These are phyloP conservation scores for Ascaphus truei DNA, from an alignment of 2,113 vertebrate genomes.

Conservation along the genomic window DNA sequence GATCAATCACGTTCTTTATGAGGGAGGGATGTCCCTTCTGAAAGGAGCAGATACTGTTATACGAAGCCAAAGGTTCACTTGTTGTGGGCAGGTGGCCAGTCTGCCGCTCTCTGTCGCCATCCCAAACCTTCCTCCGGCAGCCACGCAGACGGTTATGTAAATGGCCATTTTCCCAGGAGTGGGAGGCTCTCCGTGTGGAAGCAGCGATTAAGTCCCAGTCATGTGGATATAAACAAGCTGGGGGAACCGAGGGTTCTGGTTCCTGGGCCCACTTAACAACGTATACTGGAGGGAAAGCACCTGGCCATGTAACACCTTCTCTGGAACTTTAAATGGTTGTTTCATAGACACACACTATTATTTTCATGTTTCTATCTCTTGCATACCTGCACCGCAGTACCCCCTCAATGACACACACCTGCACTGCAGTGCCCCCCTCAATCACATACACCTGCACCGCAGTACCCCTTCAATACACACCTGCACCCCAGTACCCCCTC, in stretches of 20 bases:
- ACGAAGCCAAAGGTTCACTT: conserved; percentile 73
- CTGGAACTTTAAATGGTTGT: too few relatives aligned
- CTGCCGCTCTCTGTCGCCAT: conserved; percentile 53
- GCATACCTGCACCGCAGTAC: too few relatives aligned
- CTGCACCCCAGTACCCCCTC: too few relatives aligned
- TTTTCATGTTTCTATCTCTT: too few relatives aligned
- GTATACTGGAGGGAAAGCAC: too few relatives aligned
- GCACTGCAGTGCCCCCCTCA: too few relatives aligned
- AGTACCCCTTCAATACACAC: too few relatives aligned
- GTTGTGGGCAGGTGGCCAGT: conserved; percentile 79
- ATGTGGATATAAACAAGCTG: conserved; percentile 51
- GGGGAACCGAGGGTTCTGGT: not conserved
- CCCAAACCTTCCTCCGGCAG: conserved; percentile 71
- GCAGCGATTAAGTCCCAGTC: conserved; percentile 63
- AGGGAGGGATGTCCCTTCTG: conserved; percentile 49
- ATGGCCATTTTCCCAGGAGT: conserved; percentile 82
- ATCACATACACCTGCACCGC: too few relatives aligned
- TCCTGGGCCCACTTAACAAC: too few relatives aligned
- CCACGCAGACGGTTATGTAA: conserved; percentile 83
- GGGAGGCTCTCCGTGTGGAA: conserved; percentile 60
- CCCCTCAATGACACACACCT: too few relatives aligned
- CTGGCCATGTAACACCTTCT: too few relatives aligned
- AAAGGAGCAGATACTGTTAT: conserved; percentile 50
- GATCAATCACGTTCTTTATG: conserved; percentile 69
- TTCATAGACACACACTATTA: too few relatives aligned